These are phyloP conservation scores for Triplophysa siluroides DNA, from an alignment of 2,113 vertebrate genomes.

Conservation along the genomic window DNA sequence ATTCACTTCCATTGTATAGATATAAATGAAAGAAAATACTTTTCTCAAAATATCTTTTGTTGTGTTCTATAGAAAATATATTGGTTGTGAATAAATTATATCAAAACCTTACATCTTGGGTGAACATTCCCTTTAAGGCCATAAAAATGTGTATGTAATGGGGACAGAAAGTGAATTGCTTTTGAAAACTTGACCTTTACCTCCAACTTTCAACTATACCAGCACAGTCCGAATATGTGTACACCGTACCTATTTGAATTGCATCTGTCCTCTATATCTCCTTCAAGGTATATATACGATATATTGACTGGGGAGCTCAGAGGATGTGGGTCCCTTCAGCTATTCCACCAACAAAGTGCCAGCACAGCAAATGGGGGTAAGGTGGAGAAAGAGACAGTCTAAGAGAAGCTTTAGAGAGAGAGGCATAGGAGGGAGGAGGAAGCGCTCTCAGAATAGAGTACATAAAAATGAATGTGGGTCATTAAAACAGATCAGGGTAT, in stretches of 20 bases:
- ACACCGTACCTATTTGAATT: constrained; percentile 69
- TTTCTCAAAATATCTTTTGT: no score
- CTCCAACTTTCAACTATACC: constrained; percentile 49
- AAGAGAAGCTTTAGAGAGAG: constrained; percentile 27
- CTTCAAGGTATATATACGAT: constrained; percentile 72
- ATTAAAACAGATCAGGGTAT: constrained; percentile 51
- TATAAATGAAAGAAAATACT: no score
- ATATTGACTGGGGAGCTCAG: constrained; percentile 74
- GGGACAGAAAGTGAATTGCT: constrained; percentile 6
- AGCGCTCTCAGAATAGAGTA: constrained; percentile 19
- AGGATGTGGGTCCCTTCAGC: constrained; percentile 60
- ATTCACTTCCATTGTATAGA: no score
- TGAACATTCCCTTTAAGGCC: no score
- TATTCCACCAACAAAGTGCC: constrained; percentile 70
- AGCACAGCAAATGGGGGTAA: constrained; percentile 65
- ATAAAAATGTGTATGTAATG: no score
- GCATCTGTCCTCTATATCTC: constrained; percentile 67
- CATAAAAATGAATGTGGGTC: constrained; percentile 39
- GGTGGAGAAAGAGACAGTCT: constrained; percentile 35
- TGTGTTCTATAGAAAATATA: no score
- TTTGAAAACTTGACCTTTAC: constrained; percentile 29
- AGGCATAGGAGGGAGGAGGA: constrained; percentile 37
- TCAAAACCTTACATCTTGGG: no score
- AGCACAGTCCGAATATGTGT: constrained; percentile 53
- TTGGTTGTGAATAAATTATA: no score